Conservation (phyloP, 30 jellyfish, hydroid and myxozoan genomes). For the Chironex yamaguchii region DNA sequence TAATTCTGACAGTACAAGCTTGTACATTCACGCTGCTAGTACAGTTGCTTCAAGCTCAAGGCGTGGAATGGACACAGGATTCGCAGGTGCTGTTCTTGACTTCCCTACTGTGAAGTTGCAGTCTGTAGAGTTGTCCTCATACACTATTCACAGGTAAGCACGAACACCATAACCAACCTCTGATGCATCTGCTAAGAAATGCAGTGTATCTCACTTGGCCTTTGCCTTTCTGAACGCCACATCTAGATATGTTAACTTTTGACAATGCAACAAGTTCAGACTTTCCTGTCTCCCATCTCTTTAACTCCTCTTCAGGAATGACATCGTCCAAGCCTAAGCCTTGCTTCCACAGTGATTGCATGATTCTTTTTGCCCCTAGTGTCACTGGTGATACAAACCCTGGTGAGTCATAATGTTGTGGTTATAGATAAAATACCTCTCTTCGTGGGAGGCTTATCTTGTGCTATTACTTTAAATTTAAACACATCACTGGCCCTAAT, state of each 20-base stretch:
- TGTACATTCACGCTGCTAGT: conserved; percentile 15
- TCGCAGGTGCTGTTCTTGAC: conserved; percentile 55
- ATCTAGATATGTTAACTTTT: neutral
- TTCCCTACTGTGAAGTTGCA: conserved; percentile 61
- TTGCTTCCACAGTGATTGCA: conserved; percentile 1
- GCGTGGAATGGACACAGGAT: conserved; percentile 49
- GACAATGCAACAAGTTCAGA: conserved; percentile 2
- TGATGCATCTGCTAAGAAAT: conserved; percentile 49
- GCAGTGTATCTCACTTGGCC: conserved; percentile 11
- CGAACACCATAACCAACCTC: conserved; percentile 44
- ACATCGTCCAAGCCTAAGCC: conserved; percentile 38
- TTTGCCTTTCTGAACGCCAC: neutral
- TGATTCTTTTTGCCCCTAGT: conserved; percentile 2
- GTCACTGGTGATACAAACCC: conserved; percentile 47
- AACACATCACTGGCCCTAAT: too few relatives aligned
- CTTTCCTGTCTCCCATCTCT: conserved; percentile 11
- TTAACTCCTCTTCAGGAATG: neutral
- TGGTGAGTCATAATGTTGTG: conserved; percentile 47
- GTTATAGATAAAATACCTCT: conserved; percentile 29
- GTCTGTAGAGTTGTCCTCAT: conserved; percentile 4
- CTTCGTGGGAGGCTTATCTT: conserved; percentile 39
- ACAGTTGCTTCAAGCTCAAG: conserved; percentile 57
- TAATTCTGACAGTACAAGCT: conserved; percentile 20
- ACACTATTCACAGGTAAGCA: conserved; percentile 9
- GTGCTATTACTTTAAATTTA: neutral